Base-by-base conservation (phyloP, 2,888 invertebrate species). In the Salpingus planirostris region DNA sequence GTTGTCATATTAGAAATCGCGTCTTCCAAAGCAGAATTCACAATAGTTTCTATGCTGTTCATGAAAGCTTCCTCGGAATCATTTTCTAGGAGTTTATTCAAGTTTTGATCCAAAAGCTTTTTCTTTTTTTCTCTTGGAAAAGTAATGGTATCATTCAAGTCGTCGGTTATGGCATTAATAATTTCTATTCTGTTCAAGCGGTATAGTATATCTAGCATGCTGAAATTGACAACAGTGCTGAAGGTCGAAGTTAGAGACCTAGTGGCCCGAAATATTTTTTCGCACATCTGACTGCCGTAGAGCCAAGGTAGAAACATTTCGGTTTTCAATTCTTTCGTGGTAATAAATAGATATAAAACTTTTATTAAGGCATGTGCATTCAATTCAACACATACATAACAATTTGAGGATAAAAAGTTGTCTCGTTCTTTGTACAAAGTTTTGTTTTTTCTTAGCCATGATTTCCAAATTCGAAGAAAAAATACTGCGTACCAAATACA, bases 251-350 rank as follows among this genome's bases (percentile, higher is more conserved):
- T 23, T 11, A 23, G 5, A 5, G 23, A 23, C 10, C 23, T 8
- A 6, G 10, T 5, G 5, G 23, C 11, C 6, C 23, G 23, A 11
- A 23, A 23, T 5, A 23, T 23, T 10, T 6, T 5, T 11, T 23
- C 23, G 10, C 23, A 23, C 5, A 11, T 23, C 11, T 23, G 23
- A 4, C 6, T 7, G 10, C 23, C 10, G 11, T 8, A 23, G 4
- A 23, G 10, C 23, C 10, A 23, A 5, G 23, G 23, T 4, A 23
- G 23, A 23, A 23, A 23, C 23, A 23, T 23, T 10, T 23, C 11
- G 5, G 6, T 8, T 5, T 8, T 10, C 11, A 5, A 23, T 4
- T 11, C 10, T 5, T 23, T 23, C 11, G 5, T 11, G 5, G 5
- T 6, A 23, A 23, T 8, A 23, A 10, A 8, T 11, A 10, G 8